These are phyloP conservation scores for Leptopilina clavipes DNA, from an alignment of 1,140 invertebrate genomes.

Conservation along the genomic window DNA sequence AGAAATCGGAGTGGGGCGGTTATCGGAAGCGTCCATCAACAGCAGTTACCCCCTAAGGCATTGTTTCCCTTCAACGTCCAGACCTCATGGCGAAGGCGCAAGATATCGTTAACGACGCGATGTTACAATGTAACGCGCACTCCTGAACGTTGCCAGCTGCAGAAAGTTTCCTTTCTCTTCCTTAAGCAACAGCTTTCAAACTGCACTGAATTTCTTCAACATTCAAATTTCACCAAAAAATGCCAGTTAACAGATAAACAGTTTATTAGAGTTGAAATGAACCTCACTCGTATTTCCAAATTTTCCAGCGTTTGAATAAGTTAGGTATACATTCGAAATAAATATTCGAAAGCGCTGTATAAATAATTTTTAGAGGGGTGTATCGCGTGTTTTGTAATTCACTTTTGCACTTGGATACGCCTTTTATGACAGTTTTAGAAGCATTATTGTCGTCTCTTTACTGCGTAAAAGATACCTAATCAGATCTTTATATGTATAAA, in stretches of 20 bases:
- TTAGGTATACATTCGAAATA: too few relatives aligned
- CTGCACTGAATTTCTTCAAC: not conserved
- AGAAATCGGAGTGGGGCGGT: conserved; percentile 56
- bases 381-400: too few relatives aligned
- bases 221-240: too few relatives aligned
- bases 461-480: not conserved
- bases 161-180: conserved; percentile 6
- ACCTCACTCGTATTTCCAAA: not conserved
- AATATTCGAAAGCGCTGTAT: too few relatives aligned
- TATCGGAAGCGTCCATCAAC: conserved; percentile 72
- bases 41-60: conserved; percentile 66
- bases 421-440: conserved; percentile 37
- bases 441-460: conserved; percentile 15
- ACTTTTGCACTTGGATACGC: not conserved
- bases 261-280: too few relatives aligned
- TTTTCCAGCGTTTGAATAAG: too few relatives aligned
- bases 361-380: too few relatives aligned
- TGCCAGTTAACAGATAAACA: too few relatives aligned
- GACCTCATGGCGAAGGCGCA: conserved; percentile 49
- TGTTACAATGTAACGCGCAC: conserved; percentile 52
- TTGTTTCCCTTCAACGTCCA: conserved; percentile 60
- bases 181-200: conserved; percentile 29
- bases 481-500: conserved; percentile 19
- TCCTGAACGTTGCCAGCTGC: conserved; percentile 10
- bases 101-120: conserved; percentile 55